Percentiles rank a stretch among this genome's conserved stretches.
Evolutionary conservation across 1,140 invertebrate species (phyloP).

Genomic region (Diabrotica virgifera): DNA sequence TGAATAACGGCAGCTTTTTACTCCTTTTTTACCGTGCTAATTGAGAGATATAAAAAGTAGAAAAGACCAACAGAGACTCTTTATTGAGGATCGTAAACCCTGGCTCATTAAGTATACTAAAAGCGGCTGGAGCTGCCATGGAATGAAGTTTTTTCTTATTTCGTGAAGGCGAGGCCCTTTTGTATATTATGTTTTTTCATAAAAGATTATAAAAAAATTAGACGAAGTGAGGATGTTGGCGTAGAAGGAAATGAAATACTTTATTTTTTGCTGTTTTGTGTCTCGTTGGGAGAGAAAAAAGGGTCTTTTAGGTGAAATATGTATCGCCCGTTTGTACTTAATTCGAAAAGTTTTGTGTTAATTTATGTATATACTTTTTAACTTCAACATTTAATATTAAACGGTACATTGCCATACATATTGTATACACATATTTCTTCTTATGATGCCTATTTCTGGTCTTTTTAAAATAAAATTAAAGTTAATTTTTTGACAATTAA

Average conservation of each 20-base stretch:
- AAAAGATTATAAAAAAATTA: background rate
- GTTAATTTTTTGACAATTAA: no score
- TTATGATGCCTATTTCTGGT: no score
- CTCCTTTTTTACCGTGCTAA: background rate
- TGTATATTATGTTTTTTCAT: constrained; percentile 1
- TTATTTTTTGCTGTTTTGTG: no score
- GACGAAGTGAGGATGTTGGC: background rate
- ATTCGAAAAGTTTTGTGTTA: no score
- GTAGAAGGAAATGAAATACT: background rate
- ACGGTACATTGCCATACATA: no score
- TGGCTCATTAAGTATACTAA: background rate
- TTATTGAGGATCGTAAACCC: background rate
- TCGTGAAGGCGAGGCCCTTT: background rate
- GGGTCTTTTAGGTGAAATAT: no score
- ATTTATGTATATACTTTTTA: no score
- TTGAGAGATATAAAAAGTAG: background rate
- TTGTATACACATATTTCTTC: no score
- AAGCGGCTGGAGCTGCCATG: background rate
- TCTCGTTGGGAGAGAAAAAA: no score
- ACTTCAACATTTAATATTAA: no score
- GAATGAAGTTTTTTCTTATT: background rate
- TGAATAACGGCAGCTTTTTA: background rate
- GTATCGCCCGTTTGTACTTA: no score
- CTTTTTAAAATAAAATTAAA: no score
- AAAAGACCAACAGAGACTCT: background rate